phyloP scores from a whole-genome alignment of 2,113 vertebrate genomes.

The Pseudonaja textilis region DNA sequence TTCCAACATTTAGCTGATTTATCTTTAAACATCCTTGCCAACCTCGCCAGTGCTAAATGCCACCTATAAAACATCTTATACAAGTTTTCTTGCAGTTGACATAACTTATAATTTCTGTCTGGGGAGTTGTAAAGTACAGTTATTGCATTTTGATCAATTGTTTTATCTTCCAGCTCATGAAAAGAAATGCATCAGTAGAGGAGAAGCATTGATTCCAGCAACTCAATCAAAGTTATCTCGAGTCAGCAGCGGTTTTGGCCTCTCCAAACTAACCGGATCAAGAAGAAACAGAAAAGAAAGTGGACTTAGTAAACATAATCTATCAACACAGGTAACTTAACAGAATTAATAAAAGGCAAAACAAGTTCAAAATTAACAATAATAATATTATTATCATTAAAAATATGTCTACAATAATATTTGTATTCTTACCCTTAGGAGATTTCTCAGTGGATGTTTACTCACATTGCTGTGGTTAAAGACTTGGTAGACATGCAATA shows the following conservation, averaged over 20 bases:
- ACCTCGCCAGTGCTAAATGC: too few relatives aligned
- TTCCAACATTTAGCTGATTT: too few relatives aligned
- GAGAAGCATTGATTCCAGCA: slow-evolving; percentile 83
- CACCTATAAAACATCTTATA: too few relatives aligned
- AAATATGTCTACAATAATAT: background rate
- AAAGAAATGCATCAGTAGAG: slow-evolving; percentile 93
- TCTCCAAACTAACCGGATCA: slow-evolving; percentile 94
- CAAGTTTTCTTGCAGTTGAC: too few relatives aligned
- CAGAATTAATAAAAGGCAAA: background rate
- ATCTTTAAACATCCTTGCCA: too few relatives aligned
- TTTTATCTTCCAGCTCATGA: slow-evolving; percentile 80
- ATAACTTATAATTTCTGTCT: too few relatives aligned
- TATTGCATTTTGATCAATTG: background rate
- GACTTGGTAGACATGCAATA: slow-evolving; percentile 96
- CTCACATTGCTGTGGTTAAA: slow-evolving; percentile 94
- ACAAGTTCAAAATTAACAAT: background rate
- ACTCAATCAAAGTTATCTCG: slow-evolving; percentile 94
- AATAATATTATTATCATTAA: too few relatives aligned
- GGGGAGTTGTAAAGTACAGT: too few relatives aligned
- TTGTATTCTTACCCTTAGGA: slow-evolving; percentile 74
- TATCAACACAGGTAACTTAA: slow-evolving; percentile 87
- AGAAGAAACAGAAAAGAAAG: slow-evolving; percentile 93
- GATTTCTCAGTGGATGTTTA: slow-evolving; percentile 99
- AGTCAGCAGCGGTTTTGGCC: slow-evolving; percentile 96
- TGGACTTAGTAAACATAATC: slow-evolving; percentile 89